Base-by-base conservation (phyloP, 2,888 invertebrate genomes). In the Cenopis cana region DNA sequence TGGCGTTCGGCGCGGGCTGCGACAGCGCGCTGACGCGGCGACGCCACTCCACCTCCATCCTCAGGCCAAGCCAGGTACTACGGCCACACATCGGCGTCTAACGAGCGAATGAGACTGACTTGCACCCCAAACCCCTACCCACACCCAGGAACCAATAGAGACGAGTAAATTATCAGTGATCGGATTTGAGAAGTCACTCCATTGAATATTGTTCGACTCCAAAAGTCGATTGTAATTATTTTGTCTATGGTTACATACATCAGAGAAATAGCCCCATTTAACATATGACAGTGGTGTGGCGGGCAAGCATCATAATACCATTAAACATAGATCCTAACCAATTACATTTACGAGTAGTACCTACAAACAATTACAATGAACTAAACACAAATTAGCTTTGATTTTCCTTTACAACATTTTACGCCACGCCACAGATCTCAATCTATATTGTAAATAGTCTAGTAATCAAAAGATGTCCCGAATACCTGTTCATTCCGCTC, bases 41-140 rank as follows among this genome's bases (percentile, higher is more conserved):
- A 85, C 95, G 96, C 80, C 96, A 96, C 94, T 96, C 96, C 93
- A 96, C 96, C 86, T 95, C 95, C 86, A 94, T 95, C 93, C 94
- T 95, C 91, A 94, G 93, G 85, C 92, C 94, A 91, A 94, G 92
- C 93, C 95, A 95, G 95, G 95, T 95, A 95, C 82, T 80, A 71
- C 76, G 71, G 50, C 71, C 69, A 60, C 67, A 61, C 50, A n/a
- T n/a, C 36, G 61, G 68, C 68, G 61, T n/a, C 71, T 71, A 71
- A 50, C 71, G 71, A 71, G 71, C 71, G 66, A 70, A 60, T 70
- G 65, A 17, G 18, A 57, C 36, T 36, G 18, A 57, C 36, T 36
- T 50, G n/a, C 52, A 38, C 64, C 33, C 9, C 14, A 5, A 18
- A n/a, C 20, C 20, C 11, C 24, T 52, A 52, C 8, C 33, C 1